These are phyloP conservation scores for Falco peregrinus DNA, from an alignment of 2,797 vertebrate genomes.

Conservation along the genomic window DNA sequence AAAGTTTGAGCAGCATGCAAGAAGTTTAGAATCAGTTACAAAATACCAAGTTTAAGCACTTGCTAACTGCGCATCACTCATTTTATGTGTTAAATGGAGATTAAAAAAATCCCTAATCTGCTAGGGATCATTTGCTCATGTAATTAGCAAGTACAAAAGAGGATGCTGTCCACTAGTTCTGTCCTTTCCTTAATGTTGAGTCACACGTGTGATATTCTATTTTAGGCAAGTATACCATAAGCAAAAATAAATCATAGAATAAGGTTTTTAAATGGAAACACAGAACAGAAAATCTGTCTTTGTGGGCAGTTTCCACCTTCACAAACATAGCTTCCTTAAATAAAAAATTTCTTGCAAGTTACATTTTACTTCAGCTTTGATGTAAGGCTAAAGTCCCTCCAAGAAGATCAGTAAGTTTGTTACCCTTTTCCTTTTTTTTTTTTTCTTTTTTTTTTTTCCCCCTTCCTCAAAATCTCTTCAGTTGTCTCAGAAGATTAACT, in stretches of 20 bases:
- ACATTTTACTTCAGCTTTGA: neutral
- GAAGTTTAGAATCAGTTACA: neutral
- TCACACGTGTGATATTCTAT: neutral
- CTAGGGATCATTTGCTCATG: neutral
- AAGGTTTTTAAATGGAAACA: conserved; percentile 26
- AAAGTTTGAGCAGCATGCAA: neutral
- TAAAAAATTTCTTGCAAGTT: conserved; percentile 49
- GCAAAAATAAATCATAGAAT: neutral
- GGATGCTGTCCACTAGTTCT: neutral
- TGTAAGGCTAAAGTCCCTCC: neutral
- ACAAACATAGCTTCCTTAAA: conserved; percentile 51
- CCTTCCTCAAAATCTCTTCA: neutral
- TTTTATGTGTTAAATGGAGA: neutral
- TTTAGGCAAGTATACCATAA: neutral
- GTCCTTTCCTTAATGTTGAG: neutral
- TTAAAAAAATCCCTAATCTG: neutral
- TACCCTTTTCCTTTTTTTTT: neutral
- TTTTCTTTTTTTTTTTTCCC: neutral
- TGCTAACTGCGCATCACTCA: neutral
- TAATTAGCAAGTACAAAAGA: neutral
- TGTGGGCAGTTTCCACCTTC: conserved; percentile 46
- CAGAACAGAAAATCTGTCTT: conserved; percentile 55
- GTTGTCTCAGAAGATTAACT: neutral
- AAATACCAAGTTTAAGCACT: neutral
- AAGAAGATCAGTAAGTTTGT: neutral